These are phyloP conservation scores for Melanerpes formicivorus DNA, from an alignment of 2,113 vertebrate genomes.

Conservation along the genomic window DNA sequence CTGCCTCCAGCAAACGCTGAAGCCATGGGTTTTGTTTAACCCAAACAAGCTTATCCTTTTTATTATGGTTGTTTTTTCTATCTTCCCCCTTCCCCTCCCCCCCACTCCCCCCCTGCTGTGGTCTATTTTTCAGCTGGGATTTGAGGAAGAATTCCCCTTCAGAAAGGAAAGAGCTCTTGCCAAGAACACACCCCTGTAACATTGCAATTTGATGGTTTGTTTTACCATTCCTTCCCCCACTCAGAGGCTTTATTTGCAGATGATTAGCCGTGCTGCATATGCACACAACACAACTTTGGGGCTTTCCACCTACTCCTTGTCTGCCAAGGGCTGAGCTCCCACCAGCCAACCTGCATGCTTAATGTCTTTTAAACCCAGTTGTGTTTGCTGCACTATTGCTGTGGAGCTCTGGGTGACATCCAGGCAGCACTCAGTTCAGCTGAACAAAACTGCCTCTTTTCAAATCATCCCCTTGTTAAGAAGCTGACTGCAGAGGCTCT, in stretches of 20 bases:
- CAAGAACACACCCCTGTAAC: slow-evolving; percentile 51
- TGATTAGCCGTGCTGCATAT: slow-evolving; percentile 4
- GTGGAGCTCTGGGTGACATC: neutral
- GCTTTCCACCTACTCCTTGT: slow-evolving; percentile 13
- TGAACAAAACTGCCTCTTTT: slow-evolving; percentile 50
- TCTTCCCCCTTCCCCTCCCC: too few species aligned
- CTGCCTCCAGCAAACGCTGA: slow-evolving; percentile 38
- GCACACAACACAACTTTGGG: neutral
- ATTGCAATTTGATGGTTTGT: slow-evolving; percentile 37
- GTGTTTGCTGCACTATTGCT: slow-evolving; percentile 42
- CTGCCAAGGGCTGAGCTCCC: slow-evolving; percentile 17
- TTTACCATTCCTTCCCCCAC: neutral
- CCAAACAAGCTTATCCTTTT: slow-evolving; percentile 20
- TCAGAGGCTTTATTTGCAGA: slow-evolving; percentile 44
- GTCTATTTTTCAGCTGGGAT: slow-evolving; percentile 31
- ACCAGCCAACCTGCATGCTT: slow-evolving; percentile 12
- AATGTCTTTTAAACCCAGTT: slow-evolving; percentile 27
- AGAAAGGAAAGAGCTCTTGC: slow-evolving; percentile 25
- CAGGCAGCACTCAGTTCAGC: slow-evolving; percentile 53
- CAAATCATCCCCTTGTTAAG: slow-evolving; percentile 63
- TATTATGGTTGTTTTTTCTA: neutral
- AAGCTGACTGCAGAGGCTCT: slow-evolving; percentile 48
- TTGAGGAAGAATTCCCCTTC: slow-evolving; percentile 1
- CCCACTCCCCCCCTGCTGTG: neutral
- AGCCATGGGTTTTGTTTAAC: slow-evolving; percentile 63